Percentiles rank a stretch among this genome's conserved stretches.
These are phyloP conservation scores for Drosophila putrida DNA, from an alignment of 2,888 invertebrate species.

Conservation along the genomic window DNA sequence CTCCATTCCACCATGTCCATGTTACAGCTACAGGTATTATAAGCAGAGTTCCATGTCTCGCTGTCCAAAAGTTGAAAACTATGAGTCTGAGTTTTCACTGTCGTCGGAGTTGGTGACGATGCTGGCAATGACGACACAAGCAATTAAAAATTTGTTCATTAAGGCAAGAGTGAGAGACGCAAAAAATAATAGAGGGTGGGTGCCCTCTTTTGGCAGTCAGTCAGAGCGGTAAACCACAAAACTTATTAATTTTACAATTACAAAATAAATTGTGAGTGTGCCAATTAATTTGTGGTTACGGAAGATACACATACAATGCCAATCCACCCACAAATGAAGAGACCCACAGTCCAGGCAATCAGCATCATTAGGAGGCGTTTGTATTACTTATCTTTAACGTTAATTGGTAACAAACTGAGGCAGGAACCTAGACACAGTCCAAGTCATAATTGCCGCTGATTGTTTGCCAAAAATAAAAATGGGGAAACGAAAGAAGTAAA, in stretches of 20 bases:
- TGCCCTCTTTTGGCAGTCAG: conserved; percentile 35
- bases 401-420: conserved; percentile 63
- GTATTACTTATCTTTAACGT: conserved; percentile 57
- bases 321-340: background rate
- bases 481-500: background rate
- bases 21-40: conserved; percentile 49
- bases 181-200: conserved; percentile 4
- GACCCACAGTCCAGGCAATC: conserved; percentile 8
- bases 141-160: conserved; percentile 67
- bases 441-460: conserved; percentile 66
- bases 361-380: conserved; percentile 67
- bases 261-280: conserved; percentile 71
- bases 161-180: conserved; percentile 1
- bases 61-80: conserved; percentile 58
- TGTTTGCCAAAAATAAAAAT: conserved; percentile 54
- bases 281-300: conserved; percentile 73
- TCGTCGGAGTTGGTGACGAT: conserved; percentile 49
- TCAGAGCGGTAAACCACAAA: conserved; percentile 45
- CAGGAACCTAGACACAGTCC: conserved; percentile 26
- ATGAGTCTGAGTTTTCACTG: conserved; percentile 54
- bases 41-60: conserved; percentile 35
- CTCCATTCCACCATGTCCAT: background rate
- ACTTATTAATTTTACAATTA: conserved; percentile 78
- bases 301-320: conserved; percentile 59
- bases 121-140: conserved; percentile 57